phyloP scores from a whole-genome alignment of 2,797 vertebrate species.

The Poeciliopsis presidionis region DNA sequence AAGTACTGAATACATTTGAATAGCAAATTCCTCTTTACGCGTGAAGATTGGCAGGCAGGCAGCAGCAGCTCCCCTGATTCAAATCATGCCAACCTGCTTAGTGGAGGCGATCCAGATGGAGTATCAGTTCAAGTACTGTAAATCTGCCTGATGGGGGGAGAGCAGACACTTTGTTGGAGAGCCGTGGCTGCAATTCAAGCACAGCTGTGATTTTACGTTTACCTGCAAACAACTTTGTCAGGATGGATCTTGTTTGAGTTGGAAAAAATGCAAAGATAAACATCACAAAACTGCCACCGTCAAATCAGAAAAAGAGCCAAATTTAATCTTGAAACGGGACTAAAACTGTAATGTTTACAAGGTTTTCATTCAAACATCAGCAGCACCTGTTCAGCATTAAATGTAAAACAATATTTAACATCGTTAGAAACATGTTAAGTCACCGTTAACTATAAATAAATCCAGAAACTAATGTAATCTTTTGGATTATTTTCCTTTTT shows the following conservation, averaged over 20 bases:
- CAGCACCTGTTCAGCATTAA: not conserved
- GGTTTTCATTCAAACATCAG: not conserved
- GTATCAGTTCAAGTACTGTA: conserved; percentile 64
- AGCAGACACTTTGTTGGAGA: conserved; percentile 42
- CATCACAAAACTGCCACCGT: not conserved
- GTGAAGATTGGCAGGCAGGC: conserved; percentile 58
- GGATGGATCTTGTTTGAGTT: not conserved
- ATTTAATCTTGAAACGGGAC: not conserved
- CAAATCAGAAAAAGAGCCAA: not conserved
- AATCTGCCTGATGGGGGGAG: conserved; percentile 66
- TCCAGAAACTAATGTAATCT: not conserved
- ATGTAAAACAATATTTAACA: not conserved
- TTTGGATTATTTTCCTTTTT: not conserved
- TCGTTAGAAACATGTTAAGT: not conserved
- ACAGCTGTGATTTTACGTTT: conserved; percentile 42
- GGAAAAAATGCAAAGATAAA: not conserved
- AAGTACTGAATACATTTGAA: conserved; percentile 61
- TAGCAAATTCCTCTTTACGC: conserved; percentile 36
- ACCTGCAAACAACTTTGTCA: conserved; percentile 44
- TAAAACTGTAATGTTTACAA: not conserved
- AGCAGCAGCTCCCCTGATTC: conserved; percentile 56
- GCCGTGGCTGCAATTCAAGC: conserved; percentile 14
- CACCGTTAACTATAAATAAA: not conserved
- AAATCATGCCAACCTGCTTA: conserved; percentile 73
- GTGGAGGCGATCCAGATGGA: conserved; percentile 72